Base-by-base conservation (phyloP, 2,113 vertebrate species). In the Charadrius vociferus region DNA sequence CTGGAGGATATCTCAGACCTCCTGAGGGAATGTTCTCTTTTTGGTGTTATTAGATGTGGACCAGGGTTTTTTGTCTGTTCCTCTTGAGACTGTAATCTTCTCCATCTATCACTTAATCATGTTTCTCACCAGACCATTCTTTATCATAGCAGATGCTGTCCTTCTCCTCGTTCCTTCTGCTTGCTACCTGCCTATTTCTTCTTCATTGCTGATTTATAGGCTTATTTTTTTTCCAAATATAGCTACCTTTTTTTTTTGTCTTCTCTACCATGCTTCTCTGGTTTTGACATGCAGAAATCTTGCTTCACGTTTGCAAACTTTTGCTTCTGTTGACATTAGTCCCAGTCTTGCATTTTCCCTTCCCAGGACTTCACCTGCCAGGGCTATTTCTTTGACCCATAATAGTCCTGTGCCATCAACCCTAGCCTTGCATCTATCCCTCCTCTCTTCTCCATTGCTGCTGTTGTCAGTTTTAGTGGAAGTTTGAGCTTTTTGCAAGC, bases 1-100 rank as follows among this genome's bases (percentile, higher is more conserved):
- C 92, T 88, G 82, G 79, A 86, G 91, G 82, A 56, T 73, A 83
- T 77, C 67, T 85, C 61, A 85, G 78, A 95, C 56, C 73, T 81
- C 94, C 81, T 87, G 70, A 90, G 89, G 91, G 62, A 96, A 59
- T 12, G 7, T 74, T 87, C 59, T 81, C 59, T 78, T 90, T 92
- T 86, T 86, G 72, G 20, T 84, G 24, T 6, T 66, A 43, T 87
- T 79, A 75, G 49, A 63, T 94, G 92, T 91, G 68, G 61, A 47
- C 37, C 81, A 39, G 41, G 7, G 2, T 14, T 73, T 79, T 74
- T 83, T 89, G 34, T 55, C 63, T 63, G 4, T 87, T 87, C 52
- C 7, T 86, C 70, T 71, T 87, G 68, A 67, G 45, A 39, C 56
- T 14, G 1, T 30, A 91, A 79, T 82, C 36, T 88, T 93, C 71